Evolutionary conservation across 2,888 invertebrate genomes (phyloP).

Genomic region (Latheticus oryzae): DNA sequence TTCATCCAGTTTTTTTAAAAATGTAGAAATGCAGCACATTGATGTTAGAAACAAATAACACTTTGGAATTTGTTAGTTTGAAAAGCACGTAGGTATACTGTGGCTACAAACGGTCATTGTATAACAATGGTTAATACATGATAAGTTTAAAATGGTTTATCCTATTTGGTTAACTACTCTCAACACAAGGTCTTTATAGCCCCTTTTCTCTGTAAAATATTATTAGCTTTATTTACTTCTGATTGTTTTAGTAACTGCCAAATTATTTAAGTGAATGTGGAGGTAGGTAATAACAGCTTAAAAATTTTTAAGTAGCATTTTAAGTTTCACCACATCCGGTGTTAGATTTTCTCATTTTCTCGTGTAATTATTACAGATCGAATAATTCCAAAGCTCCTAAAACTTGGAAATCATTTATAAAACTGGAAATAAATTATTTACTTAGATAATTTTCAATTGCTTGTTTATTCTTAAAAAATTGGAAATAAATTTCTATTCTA

Average conservation of each 20-base stretch:
- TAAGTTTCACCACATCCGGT: too few relatives aligned
- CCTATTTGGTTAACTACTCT: constrained; percentile 62
- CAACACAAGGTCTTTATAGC: constrained; percentile 62
- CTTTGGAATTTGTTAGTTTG: constrained; percentile 22
- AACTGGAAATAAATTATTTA: too few relatives aligned
- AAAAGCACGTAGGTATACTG: constrained; percentile 47
- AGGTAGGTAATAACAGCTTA: constrained; percentile 59
- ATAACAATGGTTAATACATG: constrained; percentile 58
- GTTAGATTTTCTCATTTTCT: too few relatives aligned
- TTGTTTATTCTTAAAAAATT: too few relatives aligned
- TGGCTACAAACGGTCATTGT: constrained; percentile 58
- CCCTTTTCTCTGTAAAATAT: constrained; percentile 62
- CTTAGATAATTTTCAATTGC: too few relatives aligned
- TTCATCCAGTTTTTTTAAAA: constrained; percentile 5
- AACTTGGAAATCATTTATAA: too few relatives aligned
- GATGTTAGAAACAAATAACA: constrained; percentile 14
- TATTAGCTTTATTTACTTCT: constrained; percentile 57
- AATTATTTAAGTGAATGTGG: constrained; percentile 58
- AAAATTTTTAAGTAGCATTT: constrained; percentile 56
- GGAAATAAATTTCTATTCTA: too few relatives aligned
- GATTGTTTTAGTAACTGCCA: constrained; percentile 54
- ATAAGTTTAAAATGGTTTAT: constrained; percentile 62
- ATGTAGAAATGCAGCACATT: constrained; percentile 15
- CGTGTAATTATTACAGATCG: too few relatives aligned
- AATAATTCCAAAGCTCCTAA: too few relatives aligned